Evolutionary conservation across 2,888 invertebrate genomes (phyloP).

Genomic region (Callyntrura sp.): DNA sequence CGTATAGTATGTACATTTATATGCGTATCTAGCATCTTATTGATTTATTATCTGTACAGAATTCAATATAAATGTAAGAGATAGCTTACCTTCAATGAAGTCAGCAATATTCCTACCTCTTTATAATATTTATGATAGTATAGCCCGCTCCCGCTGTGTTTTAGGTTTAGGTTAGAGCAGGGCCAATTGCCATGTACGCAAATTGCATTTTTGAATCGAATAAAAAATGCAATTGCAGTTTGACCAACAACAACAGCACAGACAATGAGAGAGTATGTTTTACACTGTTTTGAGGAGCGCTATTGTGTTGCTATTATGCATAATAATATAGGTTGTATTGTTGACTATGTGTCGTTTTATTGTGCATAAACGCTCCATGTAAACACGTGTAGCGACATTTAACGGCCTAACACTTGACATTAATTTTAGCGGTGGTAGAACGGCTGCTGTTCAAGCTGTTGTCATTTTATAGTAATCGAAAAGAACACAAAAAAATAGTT

Average conservation of each 20-base stretch:
- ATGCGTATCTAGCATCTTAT: neutral
- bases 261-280: too few species aligned
- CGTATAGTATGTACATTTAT: too few species aligned
- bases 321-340: too few species aligned
- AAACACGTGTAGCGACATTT: constrained; percentile 49
- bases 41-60: constrained; percentile 22
- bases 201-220: constrained; percentile 29
- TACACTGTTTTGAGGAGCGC: too few species aligned
- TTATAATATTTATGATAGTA: neutral
- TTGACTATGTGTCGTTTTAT: constrained; percentile 23
- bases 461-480: neutral
- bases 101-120: neutral
- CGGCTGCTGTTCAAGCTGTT: too few species aligned
- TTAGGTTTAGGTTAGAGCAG: constrained; percentile 35
- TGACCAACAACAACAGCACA: neutral
- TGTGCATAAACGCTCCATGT: constrained; percentile 60
- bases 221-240: constrained; percentile 22
- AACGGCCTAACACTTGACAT: constrained; percentile 28
- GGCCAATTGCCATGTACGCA: neutral
- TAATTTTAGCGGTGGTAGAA: constrained; percentile 28
- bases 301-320: too few species aligned
- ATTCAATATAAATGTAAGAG: constrained; percentile 8
- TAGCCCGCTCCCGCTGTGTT: constrained; percentile 34
- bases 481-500: constrained; percentile 12
- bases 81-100: neutral